Evolutionary conservation across 1,140 invertebrate genomes (phyloP).

Genomic region (Pollicipes pollicipes): DNA sequence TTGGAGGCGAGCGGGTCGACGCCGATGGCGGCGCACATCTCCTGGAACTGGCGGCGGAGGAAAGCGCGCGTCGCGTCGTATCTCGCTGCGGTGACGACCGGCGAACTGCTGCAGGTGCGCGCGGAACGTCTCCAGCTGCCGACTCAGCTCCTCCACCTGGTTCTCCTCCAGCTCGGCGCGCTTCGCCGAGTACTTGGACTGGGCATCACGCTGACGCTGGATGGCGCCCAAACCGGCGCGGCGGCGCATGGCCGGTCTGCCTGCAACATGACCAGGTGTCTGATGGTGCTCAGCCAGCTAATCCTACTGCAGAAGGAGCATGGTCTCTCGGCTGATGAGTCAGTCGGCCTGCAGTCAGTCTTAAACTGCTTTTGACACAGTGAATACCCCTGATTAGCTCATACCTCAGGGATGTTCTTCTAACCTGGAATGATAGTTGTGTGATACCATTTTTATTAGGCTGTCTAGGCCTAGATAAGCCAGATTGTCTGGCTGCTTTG

Average conservation of each 20-base stretch:
- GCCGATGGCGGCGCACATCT: slow-evolving; percentile 98
- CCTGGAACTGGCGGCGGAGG: slow-evolving; percentile 89
- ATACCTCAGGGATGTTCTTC: too few species aligned
- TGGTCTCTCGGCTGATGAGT: too few species aligned
- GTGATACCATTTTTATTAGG: too few species aligned
- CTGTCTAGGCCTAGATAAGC: too few species aligned
- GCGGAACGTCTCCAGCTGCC: slow-evolving; percentile 79
- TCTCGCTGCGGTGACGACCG: slow-evolving; percentile 80
- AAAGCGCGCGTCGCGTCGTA: slow-evolving; percentile 83
- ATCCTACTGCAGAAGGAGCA: too few species aligned
- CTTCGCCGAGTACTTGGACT: slow-evolving; percentile 87
- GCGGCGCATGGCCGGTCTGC: slow-evolving; percentile 41
- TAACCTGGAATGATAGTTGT: too few species aligned
- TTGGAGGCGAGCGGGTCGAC: slow-evolving; percentile 93
- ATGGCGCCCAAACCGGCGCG: slow-evolving; percentile 83
- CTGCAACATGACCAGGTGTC: too few species aligned
- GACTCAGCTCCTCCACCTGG: slow-evolving; percentile 50
- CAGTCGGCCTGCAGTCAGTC: too few species aligned
- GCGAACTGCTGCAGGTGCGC: slow-evolving; percentile 92
- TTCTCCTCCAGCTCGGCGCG: slow-evolving; percentile 85
- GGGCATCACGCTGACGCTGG: slow-evolving; percentile 74
- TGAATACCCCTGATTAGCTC: too few species aligned
- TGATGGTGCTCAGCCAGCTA: too few species aligned
- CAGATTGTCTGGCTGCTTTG: too few species aligned
- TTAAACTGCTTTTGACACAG: too few species aligned